These are phyloP conservation scores for Drosophila barbarae DNA, from an alignment of 2,888 invertebrate genomes.

Conservation along the genomic window DNA sequence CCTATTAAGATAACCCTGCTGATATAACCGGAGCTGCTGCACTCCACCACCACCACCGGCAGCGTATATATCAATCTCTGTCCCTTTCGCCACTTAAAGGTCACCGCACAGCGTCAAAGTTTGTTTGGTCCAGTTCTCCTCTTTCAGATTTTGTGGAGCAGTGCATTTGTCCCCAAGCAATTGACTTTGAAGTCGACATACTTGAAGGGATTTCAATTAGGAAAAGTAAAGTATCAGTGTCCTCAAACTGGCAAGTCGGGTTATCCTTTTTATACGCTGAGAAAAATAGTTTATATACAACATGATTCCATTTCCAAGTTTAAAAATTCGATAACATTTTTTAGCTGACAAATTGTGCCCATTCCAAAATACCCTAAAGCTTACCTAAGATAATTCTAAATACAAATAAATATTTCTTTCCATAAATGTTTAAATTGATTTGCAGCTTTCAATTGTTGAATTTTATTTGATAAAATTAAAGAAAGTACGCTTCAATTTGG, in stretches of 20 bases:
- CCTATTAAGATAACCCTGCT: conserved; percentile 31
- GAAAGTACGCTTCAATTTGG: too few relatives aligned
- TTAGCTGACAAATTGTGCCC: background rate
- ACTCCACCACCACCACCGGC: conserved; percentile 48
- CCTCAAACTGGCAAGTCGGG: background rate
- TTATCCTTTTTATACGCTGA: background rate
- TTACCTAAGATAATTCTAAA: background rate
- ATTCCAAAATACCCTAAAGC: background rate
- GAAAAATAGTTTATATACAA: background rate
- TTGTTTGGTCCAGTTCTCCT: conserved; percentile 36
- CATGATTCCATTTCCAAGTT: too few relatives aligned
- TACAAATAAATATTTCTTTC: background rate
- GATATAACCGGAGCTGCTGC: conserved; percentile 40
- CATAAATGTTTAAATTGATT: too few relatives aligned
- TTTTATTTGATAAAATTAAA: background rate
- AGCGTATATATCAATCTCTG: conserved; percentile 20
- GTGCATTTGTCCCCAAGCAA: conserved; percentile 33
- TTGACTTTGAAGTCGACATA: conserved; percentile 45
- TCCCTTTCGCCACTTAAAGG: conserved; percentile 41
- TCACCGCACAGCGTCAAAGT: conserved; percentile 47
- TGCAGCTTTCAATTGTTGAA: too few relatives aligned
- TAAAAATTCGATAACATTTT: background rate
- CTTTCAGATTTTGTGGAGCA: conserved; percentile 23
- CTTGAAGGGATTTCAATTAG: conserved; percentile 39
- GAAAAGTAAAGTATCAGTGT: conserved; percentile 24